A percentile compares a stretch with the other conserved stretches of the same genome.
Conservation (phyloP, 2,888 invertebrate species). For the Dasysyrphus tricinctus region DNA sequence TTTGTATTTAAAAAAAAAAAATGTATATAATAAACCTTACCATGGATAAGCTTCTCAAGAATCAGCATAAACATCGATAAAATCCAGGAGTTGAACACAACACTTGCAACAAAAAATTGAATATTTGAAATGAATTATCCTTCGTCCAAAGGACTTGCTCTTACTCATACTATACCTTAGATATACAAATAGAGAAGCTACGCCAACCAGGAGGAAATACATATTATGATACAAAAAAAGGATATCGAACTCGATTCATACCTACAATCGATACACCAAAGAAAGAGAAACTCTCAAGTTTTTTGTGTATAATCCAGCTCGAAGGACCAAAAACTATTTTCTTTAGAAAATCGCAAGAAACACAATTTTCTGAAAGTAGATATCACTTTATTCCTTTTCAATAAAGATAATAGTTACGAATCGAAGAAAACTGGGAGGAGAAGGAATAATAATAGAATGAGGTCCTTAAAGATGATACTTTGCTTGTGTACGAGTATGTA, state of each 20-base stretch:
- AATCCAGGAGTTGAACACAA: constrained; percentile 19
- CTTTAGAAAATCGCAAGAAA: constrained; percentile 51
- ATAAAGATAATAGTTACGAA: constrained; percentile 48
- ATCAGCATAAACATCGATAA: constrained; percentile 27
- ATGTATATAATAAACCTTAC: constrained; percentile 7
- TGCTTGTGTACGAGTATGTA: not conserved
- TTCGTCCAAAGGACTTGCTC: constrained; percentile 1
- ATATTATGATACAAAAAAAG: constrained; percentile 44
- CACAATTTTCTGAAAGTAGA: constrained; percentile 37
- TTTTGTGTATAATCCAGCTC: constrained; percentile 23
- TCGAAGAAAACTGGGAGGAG: not conserved
- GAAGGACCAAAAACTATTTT: constrained; percentile 60
- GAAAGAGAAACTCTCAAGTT: not conserved
- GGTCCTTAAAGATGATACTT: constrained; percentile 37
- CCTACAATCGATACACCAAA: constrained; percentile 40
- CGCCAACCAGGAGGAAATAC: not conserved
- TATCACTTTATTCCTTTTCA: constrained; percentile 41
- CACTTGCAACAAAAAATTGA: constrained; percentile 12
- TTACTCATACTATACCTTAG: not conserved
- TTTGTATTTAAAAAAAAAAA: not conserved
- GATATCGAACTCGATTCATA: constrained; percentile 44
- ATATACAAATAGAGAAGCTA: not conserved
- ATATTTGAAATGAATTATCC: constrained; percentile 52
- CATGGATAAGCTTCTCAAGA: constrained; percentile 32
- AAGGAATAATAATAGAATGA: not conserved